Conservation (phyloP, 2,888 invertebrate genomes). For the Octonoba sinensis region DNA sequence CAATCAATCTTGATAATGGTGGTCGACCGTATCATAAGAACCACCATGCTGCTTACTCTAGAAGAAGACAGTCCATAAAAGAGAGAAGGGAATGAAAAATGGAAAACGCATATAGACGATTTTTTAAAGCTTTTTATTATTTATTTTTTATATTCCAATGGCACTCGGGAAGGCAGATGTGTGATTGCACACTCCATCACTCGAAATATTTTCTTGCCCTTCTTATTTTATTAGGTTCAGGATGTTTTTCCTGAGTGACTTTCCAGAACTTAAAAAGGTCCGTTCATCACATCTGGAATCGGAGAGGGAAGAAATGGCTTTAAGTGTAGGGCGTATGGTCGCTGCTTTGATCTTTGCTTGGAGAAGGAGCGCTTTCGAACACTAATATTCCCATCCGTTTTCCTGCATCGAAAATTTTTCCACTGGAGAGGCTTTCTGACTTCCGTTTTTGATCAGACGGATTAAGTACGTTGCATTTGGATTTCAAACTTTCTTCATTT, state of each 20-base stretch:
- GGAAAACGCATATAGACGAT: constrained; percentile 33
- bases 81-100: constrained; percentile 40
- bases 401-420: no score
- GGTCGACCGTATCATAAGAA: constrained; percentile 14
- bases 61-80: constrained; percentile 44
- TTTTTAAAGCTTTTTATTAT: constrained; percentile 28
- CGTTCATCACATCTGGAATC: constrained; percentile 19
- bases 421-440: no score
- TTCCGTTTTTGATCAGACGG: no score
- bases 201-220: constrained; percentile 2
- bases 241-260: constrained; percentile 38
- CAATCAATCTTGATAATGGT: constrained; percentile 54
- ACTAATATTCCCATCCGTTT: no score
- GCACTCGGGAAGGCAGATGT: constrained; percentile 33
- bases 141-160: constrained; percentile 37
- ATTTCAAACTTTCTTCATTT: no score
- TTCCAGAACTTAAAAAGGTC: constrained; percentile 21
- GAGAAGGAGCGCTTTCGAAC: no score
- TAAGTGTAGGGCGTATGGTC: no score
- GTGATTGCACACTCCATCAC: constrained; percentile 31
- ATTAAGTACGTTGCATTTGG: no score
- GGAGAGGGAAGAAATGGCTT: no score
- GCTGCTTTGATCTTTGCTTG: no score
- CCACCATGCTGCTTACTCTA: constrained; percentile 19
- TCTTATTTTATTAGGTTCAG: constrained; percentile 39